These are phyloP conservation scores for Metellina segmentata DNA, from an alignment of 2,888 invertebrate genomes.

Conservation along the genomic window DNA sequence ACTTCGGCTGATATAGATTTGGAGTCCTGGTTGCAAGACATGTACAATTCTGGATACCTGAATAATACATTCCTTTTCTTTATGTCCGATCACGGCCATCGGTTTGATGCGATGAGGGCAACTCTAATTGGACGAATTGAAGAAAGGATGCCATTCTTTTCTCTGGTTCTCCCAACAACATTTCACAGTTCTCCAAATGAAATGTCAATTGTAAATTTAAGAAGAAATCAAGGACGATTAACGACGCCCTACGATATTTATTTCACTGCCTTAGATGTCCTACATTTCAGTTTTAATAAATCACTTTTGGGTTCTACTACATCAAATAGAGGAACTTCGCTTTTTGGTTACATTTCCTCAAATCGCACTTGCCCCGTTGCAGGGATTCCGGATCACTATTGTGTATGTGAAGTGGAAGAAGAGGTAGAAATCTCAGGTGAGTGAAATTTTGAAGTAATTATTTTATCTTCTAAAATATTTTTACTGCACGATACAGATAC, in stretches of 20 bases:
- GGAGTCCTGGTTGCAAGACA: constrained; percentile 79
- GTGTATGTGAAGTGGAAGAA: constrained; percentile 68
- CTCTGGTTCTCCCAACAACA: constrained; percentile 86
- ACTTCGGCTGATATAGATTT: constrained; percentile 81
- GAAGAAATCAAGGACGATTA: constrained; percentile 85
- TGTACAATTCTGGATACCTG: constrained; percentile 77
- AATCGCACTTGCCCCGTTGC: constrained; percentile 66
- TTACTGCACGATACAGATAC: too few relatives aligned
- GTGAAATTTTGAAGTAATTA: background rate
- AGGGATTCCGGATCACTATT: constrained; percentile 74
- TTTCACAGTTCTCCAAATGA: constrained; percentile 85
- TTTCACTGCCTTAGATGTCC: constrained; percentile 60
- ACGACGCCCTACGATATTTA: constrained; percentile 92
- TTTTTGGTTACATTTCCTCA: constrained; percentile 47
- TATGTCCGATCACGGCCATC: constrained; percentile 81
- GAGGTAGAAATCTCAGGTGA: constrained; percentile 39
- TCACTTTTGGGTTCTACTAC: constrained; percentile 24
- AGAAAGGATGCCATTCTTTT: constrained; percentile 81
- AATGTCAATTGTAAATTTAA: constrained; percentile 85
- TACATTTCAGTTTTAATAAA: constrained; percentile 21
- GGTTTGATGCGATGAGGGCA: constrained; percentile 80
- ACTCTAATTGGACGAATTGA: constrained; percentile 81
- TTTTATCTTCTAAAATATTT: too few relatives aligned
- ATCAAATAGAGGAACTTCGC: constrained; percentile 36
- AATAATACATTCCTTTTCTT: constrained; percentile 76